A percentile compares a stretch with the other conserved stretches of the same genome.
These are phyloP conservation scores for Camponotus fellah DNA, from an alignment of 2,888 invertebrate genomes.

Conservation along the genomic window DNA sequence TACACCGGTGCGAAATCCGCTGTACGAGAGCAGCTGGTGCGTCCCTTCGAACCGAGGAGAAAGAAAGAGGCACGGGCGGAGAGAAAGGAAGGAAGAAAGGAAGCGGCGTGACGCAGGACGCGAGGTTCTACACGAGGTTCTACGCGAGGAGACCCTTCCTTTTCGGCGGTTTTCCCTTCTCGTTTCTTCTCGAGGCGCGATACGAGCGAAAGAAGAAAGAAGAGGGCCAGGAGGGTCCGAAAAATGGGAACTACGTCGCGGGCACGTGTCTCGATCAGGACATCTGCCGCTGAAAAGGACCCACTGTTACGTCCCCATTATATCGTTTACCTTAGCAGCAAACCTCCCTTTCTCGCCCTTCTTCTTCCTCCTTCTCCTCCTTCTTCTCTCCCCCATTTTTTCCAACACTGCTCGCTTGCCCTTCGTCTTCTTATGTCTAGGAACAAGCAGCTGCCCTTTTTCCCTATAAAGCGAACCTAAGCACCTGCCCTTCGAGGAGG, in stretches of 20 bases:
- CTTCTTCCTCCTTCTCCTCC: conserved; percentile 47
- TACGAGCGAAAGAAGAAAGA: conserved; percentile 59
- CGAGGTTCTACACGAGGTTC: conserved; percentile 23
- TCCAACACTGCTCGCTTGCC: conserved; percentile 67
- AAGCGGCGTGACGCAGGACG: conserved; percentile 36
- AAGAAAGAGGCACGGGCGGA: conserved; percentile 48
- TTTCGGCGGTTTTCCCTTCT: conserved; percentile 68
- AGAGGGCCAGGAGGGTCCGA: conserved; percentile 26
- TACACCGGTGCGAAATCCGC: conserved; percentile 63
- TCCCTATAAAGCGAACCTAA: conserved; percentile 64
- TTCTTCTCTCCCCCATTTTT: conserved; percentile 24
- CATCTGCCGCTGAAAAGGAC: conserved; percentile 81
- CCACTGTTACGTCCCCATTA: conserved; percentile 82
- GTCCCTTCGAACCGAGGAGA: conserved; percentile 45
- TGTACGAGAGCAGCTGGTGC: conserved; percentile 68
- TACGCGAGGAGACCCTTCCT: conserved; percentile 46
- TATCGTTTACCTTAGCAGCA: conserved; percentile 76
- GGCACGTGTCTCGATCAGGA: conserved; percentile 80
- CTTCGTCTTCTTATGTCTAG: conserved; percentile 70
- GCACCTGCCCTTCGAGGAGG: conserved; percentile 74
- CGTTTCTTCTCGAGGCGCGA: conserved; percentile 58
- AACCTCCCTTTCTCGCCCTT: conserved; percentile 53
- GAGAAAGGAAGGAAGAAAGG: conserved; percentile 52
- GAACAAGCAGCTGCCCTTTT: conserved; percentile 72
- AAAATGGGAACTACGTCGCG: conserved; percentile 63